phyloP scores from a whole-genome alignment of 2,888 invertebrate genomes.

The Asteroscopus sphinx region DNA sequence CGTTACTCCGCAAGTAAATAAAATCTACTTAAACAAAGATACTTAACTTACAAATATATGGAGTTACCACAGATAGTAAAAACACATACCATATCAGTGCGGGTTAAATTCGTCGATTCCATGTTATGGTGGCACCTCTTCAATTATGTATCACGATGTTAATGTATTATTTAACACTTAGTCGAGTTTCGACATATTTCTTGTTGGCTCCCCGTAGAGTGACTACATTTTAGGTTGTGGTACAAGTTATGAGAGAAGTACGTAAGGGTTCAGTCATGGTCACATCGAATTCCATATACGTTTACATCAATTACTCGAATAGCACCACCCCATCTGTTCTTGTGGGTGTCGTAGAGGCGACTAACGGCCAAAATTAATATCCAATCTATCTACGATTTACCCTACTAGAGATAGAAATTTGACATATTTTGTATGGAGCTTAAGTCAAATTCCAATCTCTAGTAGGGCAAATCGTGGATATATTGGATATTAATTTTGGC shows the following conservation, averaged over 20 bases:
- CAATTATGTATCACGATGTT: constrained; percentile 83
- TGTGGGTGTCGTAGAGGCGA: no score
- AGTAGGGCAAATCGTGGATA: no score
- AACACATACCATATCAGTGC: constrained; percentile 55
- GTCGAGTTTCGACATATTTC: constrained; percentile 81
- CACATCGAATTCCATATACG: no score
- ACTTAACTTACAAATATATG: constrained; percentile 23
- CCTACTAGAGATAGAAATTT: no score
- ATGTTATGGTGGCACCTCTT: constrained; percentile 67
- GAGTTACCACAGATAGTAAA: constrained; percentile 40
- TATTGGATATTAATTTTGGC: no score
- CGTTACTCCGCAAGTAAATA: constrained; percentile 4
- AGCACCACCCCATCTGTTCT: no score
- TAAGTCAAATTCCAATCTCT: no score
- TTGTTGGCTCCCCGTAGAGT: constrained; percentile 79
- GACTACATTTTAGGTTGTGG: constrained; percentile 61
- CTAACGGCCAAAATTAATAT: no score
- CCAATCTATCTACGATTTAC: no score
- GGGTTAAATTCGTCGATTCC: constrained; percentile 61
- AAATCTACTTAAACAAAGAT: constrained; percentile 13
- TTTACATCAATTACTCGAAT: no score
- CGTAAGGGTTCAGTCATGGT: neutral
- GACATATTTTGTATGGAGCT: no score
- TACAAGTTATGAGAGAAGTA: constrained; percentile 46
- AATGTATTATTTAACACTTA: constrained; percentile 87